Conservation (phyloP, 2,797 vertebrate genomes). For the Rhinophrynus dorsalis region DNA sequence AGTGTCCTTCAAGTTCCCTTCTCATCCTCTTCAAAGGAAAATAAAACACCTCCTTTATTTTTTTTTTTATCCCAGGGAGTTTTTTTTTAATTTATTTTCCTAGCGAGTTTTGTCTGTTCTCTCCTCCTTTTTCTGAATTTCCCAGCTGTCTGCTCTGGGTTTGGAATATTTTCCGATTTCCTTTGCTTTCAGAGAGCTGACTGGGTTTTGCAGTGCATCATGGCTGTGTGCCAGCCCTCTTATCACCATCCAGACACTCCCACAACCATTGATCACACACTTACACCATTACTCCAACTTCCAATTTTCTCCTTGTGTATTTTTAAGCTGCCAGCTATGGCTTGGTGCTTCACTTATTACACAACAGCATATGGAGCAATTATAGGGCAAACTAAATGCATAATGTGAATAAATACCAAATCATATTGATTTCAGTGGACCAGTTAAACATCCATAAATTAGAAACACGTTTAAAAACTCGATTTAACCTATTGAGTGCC, state of each 20-base stretch:
- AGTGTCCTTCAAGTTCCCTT: not conserved
- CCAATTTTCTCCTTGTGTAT: not conserved
- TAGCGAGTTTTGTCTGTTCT: not conserved
- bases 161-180: constrained; percentile 31
- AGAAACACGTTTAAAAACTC: no score
- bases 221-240: constrained; percentile 52
- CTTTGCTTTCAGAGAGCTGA: constrained; percentile 37
- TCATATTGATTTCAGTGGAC: no score
- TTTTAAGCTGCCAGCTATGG: no score
- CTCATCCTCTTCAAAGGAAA: constrained; percentile 3
- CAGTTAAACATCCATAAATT: no score
- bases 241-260: constrained; percentile 50
- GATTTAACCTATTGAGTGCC: no score
- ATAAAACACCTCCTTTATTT: not conserved
- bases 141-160: constrained; percentile 26
- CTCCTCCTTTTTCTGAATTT: not conserved
- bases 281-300: constrained; percentile 21
- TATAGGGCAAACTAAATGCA: no score
- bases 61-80: not conserved
- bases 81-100: not conserved
- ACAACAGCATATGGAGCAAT: no score
- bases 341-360: no score
- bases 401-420: no score
- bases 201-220: constrained; percentile 52
- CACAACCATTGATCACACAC: constrained; percentile 47